Evolutionary conservation across 1,140 invertebrate genomes (phyloP), one percentile per base, ranked within the genome.

Genomic region (Harlomillsia oculata): DNA sequence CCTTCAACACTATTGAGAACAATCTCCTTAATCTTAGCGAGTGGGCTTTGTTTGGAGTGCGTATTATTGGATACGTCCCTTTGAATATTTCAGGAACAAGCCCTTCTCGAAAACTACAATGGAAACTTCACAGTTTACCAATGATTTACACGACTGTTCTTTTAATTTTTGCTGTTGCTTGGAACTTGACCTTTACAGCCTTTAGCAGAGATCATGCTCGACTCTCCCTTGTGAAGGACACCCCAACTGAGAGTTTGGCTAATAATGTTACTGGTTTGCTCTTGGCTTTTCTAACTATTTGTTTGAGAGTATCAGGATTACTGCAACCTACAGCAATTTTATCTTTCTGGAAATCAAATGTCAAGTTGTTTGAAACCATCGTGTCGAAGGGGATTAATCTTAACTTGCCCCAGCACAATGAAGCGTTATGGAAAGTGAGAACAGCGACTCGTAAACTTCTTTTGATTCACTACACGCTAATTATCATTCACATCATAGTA

Each of bases 21-120:
- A 32, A 48, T 48, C 28, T 48, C 0, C 34, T 48, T 5, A 13
- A 48, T 11, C 34, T 48, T 23, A 30, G 45, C 4, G 36, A 48
- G 8, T 48, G 45, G 45, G 13, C 29, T 20, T 20, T 48, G 9
- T 8, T 13, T 4, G 16, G 16, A 0, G n/a, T 21, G 4, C 29
- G 45, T 4, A 11, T 6, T 2, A 16, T 48, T 32, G 45, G 45
- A 1, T 48, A 48, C 29, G 9, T 48, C 2, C 45, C 45, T 14
- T 30, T 48, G n/a, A 48, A 21, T 18, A 48, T 48, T 48, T 48
- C 45, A 21, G 25, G 36, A 32, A n/a, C 18, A 11, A 14, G 29
- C 9, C 16, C 28, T 48, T 48, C n/a, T n/a, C n/a, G n/a, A n/a
- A n/a, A n/a, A n/a, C n/a, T 48, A n/a, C 21, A 13, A 48, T 32